phyloP scores from a whole-genome alignment of 2,888 invertebrate genomes.

The Ophonus ardosiacus region DNA sequence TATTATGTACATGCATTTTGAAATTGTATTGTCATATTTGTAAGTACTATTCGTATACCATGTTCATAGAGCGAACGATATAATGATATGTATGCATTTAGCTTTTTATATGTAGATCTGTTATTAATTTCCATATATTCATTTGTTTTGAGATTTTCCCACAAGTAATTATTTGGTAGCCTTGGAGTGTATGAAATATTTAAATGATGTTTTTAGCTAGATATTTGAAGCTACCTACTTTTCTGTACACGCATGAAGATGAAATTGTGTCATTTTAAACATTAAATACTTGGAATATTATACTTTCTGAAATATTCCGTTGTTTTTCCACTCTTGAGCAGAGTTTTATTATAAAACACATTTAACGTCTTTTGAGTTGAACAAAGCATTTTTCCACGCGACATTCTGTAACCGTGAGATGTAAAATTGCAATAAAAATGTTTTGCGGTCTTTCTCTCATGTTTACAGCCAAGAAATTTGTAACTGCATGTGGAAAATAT shows the following conservation, averaged over 20 bases:
- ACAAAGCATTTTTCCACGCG: conserved; percentile 51
- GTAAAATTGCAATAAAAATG: conserved; percentile 51
- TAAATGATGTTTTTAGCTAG: neutral
- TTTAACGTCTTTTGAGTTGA: conserved; percentile 35
- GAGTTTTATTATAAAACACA: conserved; percentile 30
- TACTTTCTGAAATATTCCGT: conserved; percentile 37
- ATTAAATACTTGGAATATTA: conserved; percentile 33
- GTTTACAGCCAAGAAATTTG: conserved; percentile 57
- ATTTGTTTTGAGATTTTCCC: neutral
- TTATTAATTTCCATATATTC: neutral
- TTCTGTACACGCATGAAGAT: neutral
- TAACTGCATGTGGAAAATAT: conserved; percentile 48
- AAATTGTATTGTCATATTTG: no score
- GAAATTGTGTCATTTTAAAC: neutral
- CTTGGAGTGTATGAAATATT: no score
- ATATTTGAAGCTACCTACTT: neutral
- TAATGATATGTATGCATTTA: no score
- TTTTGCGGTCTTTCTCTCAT: conserved; percentile 40
- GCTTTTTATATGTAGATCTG: neutral
- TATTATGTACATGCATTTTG: no score
- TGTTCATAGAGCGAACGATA: no score
- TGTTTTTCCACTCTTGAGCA: conserved; percentile 32
- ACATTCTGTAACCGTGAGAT: conserved; percentile 19
- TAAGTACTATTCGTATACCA: no score
- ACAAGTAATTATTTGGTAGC: no score